Evolutionary conservation across 2,113 vertebrate species (phyloP).

Genomic region (Monarcha castaneiventris): DNA sequence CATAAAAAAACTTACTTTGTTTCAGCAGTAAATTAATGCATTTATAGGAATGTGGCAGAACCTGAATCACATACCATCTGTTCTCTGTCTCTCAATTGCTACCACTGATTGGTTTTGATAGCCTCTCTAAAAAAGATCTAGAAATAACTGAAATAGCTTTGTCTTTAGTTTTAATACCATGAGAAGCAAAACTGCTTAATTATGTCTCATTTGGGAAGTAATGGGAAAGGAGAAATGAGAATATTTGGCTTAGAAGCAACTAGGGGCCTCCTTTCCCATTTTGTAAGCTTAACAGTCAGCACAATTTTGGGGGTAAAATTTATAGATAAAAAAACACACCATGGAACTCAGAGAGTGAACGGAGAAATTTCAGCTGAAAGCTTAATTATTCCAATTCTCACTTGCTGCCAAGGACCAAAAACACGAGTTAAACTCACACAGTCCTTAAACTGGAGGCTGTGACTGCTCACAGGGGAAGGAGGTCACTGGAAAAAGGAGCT

Average conservation of each 20-base stretch:
- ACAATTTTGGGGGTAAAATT: background rate
- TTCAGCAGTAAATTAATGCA: constrained; percentile 45
- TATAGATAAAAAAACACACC: background rate
- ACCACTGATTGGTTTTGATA: constrained; percentile 24
- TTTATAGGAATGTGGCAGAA: constrained; percentile 47
- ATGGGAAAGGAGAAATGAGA: constrained; percentile 1
- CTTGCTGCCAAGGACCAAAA: background rate
- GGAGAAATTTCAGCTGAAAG: background rate
- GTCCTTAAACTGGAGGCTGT: background rate
- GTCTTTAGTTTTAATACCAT: constrained; percentile 15
- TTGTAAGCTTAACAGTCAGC: background rate
- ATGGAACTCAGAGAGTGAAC: background rate
- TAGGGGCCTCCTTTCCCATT: background rate
- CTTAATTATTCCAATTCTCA: background rate
- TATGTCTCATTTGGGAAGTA: constrained; percentile 23
- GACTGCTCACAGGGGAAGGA: background rate
- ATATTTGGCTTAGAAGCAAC: constrained; percentile 5
- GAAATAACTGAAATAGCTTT: constrained; percentile 31
- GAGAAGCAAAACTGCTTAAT: constrained; percentile 16
- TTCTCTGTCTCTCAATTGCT: constrained; percentile 31
- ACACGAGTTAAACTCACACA: accelerated
- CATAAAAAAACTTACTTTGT: background rate
- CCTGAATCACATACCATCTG: constrained; percentile 50
- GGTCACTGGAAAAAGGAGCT: background rate
- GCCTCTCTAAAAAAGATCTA: background rate